Conservation (phyloP, 1,140 invertebrate genomes). For the Ctenoplectra terminalis region DNA sequence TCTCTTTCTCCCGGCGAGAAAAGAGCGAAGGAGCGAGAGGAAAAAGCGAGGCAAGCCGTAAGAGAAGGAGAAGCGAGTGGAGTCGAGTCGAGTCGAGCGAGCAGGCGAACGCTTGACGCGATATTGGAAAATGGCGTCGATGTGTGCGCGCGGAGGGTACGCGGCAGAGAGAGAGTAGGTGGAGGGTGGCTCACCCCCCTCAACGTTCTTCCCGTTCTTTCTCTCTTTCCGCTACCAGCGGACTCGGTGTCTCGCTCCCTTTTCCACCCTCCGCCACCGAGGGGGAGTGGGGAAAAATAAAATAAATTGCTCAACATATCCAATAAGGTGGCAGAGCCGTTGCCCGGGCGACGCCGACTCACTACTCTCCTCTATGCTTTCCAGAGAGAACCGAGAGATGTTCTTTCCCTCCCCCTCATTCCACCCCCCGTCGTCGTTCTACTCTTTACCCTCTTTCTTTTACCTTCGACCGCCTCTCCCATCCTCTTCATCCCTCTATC, state of each 20-base stretch:
- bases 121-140: constrained; percentile 82
- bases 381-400: constrained; percentile 67
- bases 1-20: constrained; percentile 45
- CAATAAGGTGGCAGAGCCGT: constrained; percentile 83
- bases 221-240: constrained; percentile 10
- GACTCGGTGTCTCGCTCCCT: constrained; percentile 8
- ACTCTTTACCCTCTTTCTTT: constrained; percentile 22
- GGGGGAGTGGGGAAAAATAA: constrained; percentile 81
- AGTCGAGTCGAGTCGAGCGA: constrained; percentile 20
- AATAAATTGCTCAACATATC: constrained; percentile 83
- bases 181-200: constrained; percentile 64
- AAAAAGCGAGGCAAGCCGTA: constrained; percentile 42
- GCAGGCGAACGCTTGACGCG: constrained; percentile 75
- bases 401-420: constrained; percentile 47
- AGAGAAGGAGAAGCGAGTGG: not conserved
- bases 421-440: not conserved
- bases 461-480: not conserved
- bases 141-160: constrained; percentile 76
- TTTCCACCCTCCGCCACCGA: constrained; percentile 17
- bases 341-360: constrained; percentile 81
- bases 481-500: constrained; percentile 14
- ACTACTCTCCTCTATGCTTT: constrained; percentile 72
- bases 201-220: constrained; percentile 51
- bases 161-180: constrained; percentile 29
- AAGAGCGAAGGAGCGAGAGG: constrained; percentile 46